A percentile compares a stretch with the other conserved stretches of the same genome.
These are phyloP conservation scores for Mormyrops boulengeri DNA, from an alignment of 2,797 vertebrate genomes.

Conservation along the genomic window DNA sequence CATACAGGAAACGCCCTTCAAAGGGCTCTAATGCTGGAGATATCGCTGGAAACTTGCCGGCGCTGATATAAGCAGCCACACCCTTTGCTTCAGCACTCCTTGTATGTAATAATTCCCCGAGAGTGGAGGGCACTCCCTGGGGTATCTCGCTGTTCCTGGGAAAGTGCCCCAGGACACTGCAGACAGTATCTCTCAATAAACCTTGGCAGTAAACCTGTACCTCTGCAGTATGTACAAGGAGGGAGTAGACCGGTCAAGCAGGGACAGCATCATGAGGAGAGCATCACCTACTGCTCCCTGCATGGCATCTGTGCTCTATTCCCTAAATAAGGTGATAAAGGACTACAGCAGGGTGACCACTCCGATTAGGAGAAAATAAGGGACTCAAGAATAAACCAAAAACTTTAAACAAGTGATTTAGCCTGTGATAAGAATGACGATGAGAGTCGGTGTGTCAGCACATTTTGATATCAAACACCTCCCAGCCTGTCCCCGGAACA, in stretches of 20 bases:
- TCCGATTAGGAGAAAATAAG: neutral
- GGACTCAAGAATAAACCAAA: neutral
- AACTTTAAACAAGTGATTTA: neutral
- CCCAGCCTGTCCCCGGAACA: neutral
- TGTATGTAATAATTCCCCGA: neutral
- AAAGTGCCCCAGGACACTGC: neutral
- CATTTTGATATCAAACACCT: neutral
- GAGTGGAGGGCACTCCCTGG: neutral
- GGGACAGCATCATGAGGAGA: neutral
- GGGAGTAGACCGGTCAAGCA: neutral
- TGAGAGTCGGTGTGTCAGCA: neutral
- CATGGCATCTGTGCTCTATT: neutral
- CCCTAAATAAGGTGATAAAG: neutral
- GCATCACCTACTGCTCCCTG: neutral
- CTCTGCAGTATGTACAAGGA: neutral
- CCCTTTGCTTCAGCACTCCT: neutral
- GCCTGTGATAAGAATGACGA: neutral
- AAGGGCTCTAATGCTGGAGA: neutral
- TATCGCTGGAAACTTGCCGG: neutral
- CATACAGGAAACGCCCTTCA: neutral
- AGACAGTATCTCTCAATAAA: neutral
- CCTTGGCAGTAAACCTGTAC: neutral
- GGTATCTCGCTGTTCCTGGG: neutral
- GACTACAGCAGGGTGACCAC: neutral
- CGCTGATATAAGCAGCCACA: conserved; percentile 5